Base-by-base conservation (phyloP, 2,888 invertebrate genomes). In the Gari tellinella region DNA sequence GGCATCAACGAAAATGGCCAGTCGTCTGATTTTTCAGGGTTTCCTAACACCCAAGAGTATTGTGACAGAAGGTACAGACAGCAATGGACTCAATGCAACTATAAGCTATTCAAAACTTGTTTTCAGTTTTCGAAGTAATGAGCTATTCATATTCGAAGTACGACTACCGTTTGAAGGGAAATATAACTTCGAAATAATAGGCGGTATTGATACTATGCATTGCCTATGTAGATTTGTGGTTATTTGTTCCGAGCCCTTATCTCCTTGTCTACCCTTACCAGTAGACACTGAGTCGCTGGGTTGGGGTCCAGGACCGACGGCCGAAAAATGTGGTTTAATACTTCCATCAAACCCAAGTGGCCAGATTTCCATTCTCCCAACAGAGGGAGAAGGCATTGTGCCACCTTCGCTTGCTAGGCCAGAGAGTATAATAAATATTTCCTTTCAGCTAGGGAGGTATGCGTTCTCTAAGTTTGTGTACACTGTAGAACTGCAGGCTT, bases 261-360 rank as follows among this genome's bases (percentile, higher is more conserved):
- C 31, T 4, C 31, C 31, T 31, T 31, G 31, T 10, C 4, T 31
- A 31, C 31, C 31, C 31, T 55, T 77, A 25, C 72, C 68, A 2
- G 10, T 72, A 5, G 49, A 66, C 23, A 51, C 69, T 2, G 72
- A 63, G 1, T 17, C 48, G 12, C 53, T 65, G 8, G 72, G 77
- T 1, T 77, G 77, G 77, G 77, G 77, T 0, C 77, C 77, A 14
- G 72, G 72, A 17, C 69, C 77, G 0, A 52, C 38, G 21, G n/a
- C 72, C n/a, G 69, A 72, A 45, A 61, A 38, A n/a, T 62, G 62
- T 15, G 77, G 77, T 2, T 40, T 77, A 8, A 19, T 77, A 1
- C 48, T 77, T 1, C 72, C 77, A 7, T 65, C 69, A 25, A 61
- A 66, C 19, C 63, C 69, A 10, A 69, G 66, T 19, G 77, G 77